These are phyloP conservation scores for Pseudomugil gertrudae DNA, from an alignment of 2,797 vertebrate species.

Conservation along the genomic window DNA sequence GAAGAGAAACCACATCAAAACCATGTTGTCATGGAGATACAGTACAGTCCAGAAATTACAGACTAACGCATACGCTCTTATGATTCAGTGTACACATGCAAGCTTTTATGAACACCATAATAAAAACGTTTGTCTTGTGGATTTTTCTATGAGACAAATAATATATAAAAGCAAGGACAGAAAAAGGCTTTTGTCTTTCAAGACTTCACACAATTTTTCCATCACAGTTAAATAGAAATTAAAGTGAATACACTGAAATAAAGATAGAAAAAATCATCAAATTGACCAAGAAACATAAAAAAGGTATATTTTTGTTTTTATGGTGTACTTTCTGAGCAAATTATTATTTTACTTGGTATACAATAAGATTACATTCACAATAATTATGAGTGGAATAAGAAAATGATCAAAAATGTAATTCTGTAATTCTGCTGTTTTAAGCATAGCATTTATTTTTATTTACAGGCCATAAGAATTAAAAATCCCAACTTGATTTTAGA, in stretches of 20 bases:
- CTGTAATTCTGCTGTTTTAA: not conserved
- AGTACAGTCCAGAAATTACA: conserved; percentile 81
- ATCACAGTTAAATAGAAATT: conserved; percentile 24
- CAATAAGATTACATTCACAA: not conserved
- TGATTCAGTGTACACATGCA: conserved; percentile 54
- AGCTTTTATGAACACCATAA: conserved; percentile 45
- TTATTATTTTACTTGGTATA: not conserved
- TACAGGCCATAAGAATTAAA: not conserved
- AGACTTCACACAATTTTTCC: conserved; percentile 28
- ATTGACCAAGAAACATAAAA: conserved; percentile 3
- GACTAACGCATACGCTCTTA: conserved; percentile 57
- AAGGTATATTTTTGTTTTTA: conserved; percentile 1
- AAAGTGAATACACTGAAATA: conserved; percentile 23
- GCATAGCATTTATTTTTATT: not conserved
- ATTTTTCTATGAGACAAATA: conserved; percentile 39
- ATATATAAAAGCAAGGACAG: conserved; percentile 22
- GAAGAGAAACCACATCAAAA: conserved; percentile 94
- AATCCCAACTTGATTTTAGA: too few relatives aligned
- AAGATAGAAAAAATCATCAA: not conserved
- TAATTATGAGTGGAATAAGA: not conserved
- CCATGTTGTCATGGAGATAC: conserved; percentile 97
- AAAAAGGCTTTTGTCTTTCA: conserved; percentile 31
- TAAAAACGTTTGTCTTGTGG: conserved; percentile 57
- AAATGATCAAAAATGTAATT: not conserved
- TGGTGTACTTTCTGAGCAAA: not conserved